Evolutionary conservation across 2,797 vertebrate species (phyloP).

Genomic region (Microcaecilia unicolor): DNA sequence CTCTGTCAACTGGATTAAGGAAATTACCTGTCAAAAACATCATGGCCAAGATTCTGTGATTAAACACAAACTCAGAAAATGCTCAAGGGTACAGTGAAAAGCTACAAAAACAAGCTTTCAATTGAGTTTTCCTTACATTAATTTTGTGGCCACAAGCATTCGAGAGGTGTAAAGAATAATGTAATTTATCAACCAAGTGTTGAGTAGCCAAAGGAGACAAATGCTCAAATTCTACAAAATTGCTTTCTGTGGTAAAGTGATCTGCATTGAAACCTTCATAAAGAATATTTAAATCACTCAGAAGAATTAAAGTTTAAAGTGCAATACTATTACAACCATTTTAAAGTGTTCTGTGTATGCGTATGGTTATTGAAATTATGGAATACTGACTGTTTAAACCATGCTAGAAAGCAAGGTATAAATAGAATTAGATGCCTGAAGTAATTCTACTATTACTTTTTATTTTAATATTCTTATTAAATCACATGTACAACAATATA

Average conservation of each 20-base stretch:
- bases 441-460: too few relatives aligned
- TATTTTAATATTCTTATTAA: too few relatives aligned
- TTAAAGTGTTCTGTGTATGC: too few relatives aligned
- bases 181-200: conserved; percentile 26
- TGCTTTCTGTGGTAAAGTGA: not conserved
- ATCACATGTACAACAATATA: too few relatives aligned
- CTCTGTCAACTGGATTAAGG: conserved; percentile 76
- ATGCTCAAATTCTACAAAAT: conserved; percentile 5
- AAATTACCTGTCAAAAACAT: conserved; percentile 80
- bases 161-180: conserved; percentile 37
- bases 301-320: too few relatives aligned
- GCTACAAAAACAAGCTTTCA: conserved; percentile 44
- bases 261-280: not conserved
- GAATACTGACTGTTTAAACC: too few relatives aligned
- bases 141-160: conserved; percentile 35
- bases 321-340: too few relatives aligned
- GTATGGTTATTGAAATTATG: too few relatives aligned
- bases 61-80: conserved; percentile 65
- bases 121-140: conserved; percentile 44
- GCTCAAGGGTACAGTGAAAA: conserved; percentile 54
- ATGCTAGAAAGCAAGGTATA: too few relatives aligned
- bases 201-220: conserved; percentile 20
- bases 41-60: conserved; percentile 70
- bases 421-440: too few relatives aligned
- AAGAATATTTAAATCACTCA: too few relatives aligned